Base-by-base conservation (phyloP, 2,888 invertebrate genomes). In the Drosophila falleni region DNA sequence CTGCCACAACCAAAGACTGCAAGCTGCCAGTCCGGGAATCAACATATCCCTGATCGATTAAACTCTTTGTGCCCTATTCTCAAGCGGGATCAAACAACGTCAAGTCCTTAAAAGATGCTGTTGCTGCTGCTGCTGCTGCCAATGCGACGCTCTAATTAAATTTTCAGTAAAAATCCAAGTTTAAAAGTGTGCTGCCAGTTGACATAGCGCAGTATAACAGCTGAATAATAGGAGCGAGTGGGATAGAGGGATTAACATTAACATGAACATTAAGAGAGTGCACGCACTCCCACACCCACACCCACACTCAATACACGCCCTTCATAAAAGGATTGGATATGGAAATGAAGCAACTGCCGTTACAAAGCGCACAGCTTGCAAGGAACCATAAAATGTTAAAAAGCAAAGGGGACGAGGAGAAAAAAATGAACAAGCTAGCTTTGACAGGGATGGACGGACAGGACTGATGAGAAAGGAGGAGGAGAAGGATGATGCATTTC, bases 11-110 rank as follows among this genome's bases (percentile, higher is more conserved):
- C 39, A 15, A 8, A 15, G n/a, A 39, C 39, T 69, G 63, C 46
- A 46, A 67, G 44, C 51, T 70, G 67, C 15, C 67, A 37, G 29
- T 53, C 53, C 23, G 23, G n/a, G 29, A 9, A 13, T 37, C 2
- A 11, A 10, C n/a, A 44, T 35, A 42, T 56, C 79, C 78, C 80
- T 64, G 53, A 86, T 86, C 86, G 83, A 84, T 86, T 78, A 82
- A 77, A 66, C 61, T 71, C 68, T 78, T 82, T 82, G 65, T 71
- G 66, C 64, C 39, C 46, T 70, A 64, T 66, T 68, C 80, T 59
- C 65, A 63, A 69, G 70, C 72, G 77, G 72, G 41, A 47, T 46
- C 44, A 41, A 51, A 67, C 49, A 68, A 66, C 68, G 68, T 63
- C 47, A 56, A 56, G 46, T 64, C 23, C 60, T 49, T n/a, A n/a